Conservation (phyloP, 2,113 vertebrate genomes). For the Alces alces region DNA sequence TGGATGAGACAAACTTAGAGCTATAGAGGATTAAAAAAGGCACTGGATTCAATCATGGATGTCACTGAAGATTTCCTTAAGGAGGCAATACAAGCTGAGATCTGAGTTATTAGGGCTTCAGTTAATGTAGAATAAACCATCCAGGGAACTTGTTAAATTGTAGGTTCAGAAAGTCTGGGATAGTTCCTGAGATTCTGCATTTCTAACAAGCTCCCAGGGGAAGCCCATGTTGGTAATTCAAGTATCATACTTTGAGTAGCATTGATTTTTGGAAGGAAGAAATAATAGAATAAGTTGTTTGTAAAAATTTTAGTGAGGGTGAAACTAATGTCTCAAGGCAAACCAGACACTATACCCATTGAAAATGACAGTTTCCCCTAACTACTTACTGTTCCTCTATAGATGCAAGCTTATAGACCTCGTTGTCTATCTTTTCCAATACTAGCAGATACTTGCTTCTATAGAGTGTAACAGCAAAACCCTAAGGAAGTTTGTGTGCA, state of each 20-base stretch:
- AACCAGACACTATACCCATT: background rate
- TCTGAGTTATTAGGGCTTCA: background rate
- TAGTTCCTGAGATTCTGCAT: background rate
- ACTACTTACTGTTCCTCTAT: background rate
- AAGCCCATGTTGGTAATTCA: background rate
- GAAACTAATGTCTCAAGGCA: background rate
- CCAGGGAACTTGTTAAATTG: background rate
- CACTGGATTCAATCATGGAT: background rate
- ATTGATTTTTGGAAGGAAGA: background rate
- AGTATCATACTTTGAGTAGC: background rate
- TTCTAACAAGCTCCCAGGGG: background rate
- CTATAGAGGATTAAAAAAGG: background rate
- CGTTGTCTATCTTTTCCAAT: background rate
- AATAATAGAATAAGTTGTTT: background rate
- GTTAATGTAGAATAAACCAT: background rate
- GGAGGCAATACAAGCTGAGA: background rate
- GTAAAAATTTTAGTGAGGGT: background rate
- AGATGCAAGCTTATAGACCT: background rate
- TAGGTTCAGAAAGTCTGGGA: background rate
- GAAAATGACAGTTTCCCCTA: background rate
- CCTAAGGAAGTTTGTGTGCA: background rate
- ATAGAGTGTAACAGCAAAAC: background rate
- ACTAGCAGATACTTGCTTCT: fast-evolving
- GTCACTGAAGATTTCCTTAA: background rate
- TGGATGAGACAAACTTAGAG: background rate